Evolutionary conservation across 1,140 invertebrate genomes (phyloP), one percentile per base, ranked within the genome.

Genomic region (Campoletis sonorensis): DNA sequence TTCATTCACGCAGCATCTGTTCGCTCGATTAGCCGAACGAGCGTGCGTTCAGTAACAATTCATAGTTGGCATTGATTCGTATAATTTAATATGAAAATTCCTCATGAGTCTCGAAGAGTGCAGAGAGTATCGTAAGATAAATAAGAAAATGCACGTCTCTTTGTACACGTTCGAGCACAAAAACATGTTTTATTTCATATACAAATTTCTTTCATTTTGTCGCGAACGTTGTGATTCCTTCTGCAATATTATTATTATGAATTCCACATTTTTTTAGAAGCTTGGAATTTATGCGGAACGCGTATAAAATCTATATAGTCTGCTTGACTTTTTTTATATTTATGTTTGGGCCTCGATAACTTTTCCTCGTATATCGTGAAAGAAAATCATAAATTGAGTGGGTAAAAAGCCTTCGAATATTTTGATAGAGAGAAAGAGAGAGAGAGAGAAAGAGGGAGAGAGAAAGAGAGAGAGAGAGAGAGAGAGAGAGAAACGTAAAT

Each of bases 311-410:
- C n/a, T n/a, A n/a, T n/a, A 8, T 54, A n/a, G 11, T 18, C 4
- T 54, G 5, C 51, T 23, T 16, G 40, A 45, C 1, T n/a, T 27
- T 23, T 64, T 64, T 64, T 21, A 26, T 26, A 23, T 27, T 64
- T 64, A 26, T 64, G 27, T 64, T 54, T 8, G 51, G n/a, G 51
- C 0, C 51, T 18, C 16, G 7, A 21, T 54, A 54, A 18, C n/a
- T 54, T 16, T 18, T n/a, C 5, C 51, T 64, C 61, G 26, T 64
- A 2, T 27, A 27, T 64, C 61, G 61, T 26, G 61, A 64, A 64
- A 64, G 2, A 27, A 64, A 64, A 64, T 64, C 61, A 13, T 64
- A 64, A 64, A 64, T 45, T 5, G 61, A n/a, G 61, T 64, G 61
- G n/a, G n/a, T 4, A 27, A 27, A 64, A 26, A 21, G 26, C 61